A percentile compares a stretch with the other conserved stretches of the same genome.
phyloP scores from a whole-genome alignment of 1,140 invertebrate species.

The Ylistrum balloti region DNA sequence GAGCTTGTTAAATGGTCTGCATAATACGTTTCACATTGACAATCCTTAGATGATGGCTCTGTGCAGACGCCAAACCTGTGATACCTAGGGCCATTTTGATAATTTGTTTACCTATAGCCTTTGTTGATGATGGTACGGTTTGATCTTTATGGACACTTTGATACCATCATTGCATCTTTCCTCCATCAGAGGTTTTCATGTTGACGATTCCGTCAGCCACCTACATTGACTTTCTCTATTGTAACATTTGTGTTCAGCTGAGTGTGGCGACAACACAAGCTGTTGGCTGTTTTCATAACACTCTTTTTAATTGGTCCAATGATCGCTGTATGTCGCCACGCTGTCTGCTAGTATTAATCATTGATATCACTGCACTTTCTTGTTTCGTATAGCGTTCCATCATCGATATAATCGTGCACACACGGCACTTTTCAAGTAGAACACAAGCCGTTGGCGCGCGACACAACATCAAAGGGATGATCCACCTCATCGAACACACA shows the following conservation, averaged over 20 bases:
- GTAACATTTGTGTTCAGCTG: background rate
- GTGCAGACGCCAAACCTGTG: background rate
- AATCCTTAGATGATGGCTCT: background rate
- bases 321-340: background rate
- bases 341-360: background rate
- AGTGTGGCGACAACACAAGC: background rate
- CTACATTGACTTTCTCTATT: background rate
- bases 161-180: background rate
- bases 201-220: background rate
- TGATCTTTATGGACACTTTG: background rate
- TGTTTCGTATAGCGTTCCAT: background rate
- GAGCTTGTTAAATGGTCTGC: conserved; percentile 25
- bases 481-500: conserved; percentile 37
- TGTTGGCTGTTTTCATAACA: conserved; percentile 38
- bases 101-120: conserved; percentile 22
- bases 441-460: conserved; percentile 19
- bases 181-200: background rate
- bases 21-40: background rate
- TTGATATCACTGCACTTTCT: background rate
- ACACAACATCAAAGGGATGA: conserved; percentile 27
- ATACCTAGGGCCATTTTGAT: conserved; percentile 31
- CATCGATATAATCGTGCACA: conserved; percentile 18
- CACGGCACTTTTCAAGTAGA: background rate
- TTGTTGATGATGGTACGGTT: background rate
- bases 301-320: conserved; percentile 20